Conservation (phyloP, 2,113 vertebrate species). For the Herpetotheres cachinnans region DNA sequence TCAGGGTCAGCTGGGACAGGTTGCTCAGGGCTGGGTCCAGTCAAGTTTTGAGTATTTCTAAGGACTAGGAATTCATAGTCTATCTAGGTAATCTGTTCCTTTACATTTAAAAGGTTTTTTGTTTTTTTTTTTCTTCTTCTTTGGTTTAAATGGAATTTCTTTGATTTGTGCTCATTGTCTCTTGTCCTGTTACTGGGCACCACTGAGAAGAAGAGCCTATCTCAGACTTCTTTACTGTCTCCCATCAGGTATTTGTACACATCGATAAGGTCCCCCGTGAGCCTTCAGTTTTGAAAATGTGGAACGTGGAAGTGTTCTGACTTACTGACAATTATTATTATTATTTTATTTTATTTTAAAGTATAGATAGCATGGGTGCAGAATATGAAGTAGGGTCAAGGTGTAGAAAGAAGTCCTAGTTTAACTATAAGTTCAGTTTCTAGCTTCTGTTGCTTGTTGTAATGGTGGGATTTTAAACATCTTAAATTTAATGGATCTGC, state of each 20-base stretch:
- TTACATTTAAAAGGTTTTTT: neutral
- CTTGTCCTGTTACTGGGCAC: too few relatives aligned
- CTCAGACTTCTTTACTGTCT: neutral
- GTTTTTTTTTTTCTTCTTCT: too few relatives aligned
- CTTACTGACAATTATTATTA: neutral
- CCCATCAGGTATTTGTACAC: neutral
- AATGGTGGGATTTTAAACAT: neutral
- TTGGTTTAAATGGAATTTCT: neutral
- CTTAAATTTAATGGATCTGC: neutral
- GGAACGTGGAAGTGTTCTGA: neutral
- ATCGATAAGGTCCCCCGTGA: neutral
- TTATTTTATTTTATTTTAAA: too few relatives aligned
- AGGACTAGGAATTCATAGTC: neutral
- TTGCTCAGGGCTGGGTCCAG: accelerated
- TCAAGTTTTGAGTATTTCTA: neutral
- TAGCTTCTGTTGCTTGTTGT: neutral
- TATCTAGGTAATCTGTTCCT: neutral
- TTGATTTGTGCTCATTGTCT: neutral
- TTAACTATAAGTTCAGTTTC: neutral
- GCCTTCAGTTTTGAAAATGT: neutral
- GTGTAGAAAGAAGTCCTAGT: neutral
- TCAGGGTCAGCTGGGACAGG: neutral
- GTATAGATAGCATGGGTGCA: neutral
- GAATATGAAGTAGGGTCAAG: neutral
- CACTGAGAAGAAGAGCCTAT: neutral